Conservation (phyloP, 2,888 invertebrate species). For the Rapana venosa region DNA sequence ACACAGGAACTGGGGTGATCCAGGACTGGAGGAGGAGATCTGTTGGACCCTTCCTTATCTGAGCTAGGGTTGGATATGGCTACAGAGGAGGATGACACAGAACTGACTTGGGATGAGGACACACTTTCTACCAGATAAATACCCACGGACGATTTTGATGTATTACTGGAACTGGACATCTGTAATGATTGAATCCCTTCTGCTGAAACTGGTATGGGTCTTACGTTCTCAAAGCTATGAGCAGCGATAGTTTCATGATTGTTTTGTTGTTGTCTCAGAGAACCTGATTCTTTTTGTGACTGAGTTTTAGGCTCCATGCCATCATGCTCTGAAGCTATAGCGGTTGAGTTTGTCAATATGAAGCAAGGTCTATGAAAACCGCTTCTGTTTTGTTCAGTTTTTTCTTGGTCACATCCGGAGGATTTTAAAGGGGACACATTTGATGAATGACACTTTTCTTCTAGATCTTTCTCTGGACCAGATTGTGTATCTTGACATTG, state of each 20-base stretch:
- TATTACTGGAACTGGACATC: neutral
- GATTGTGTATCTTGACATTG: conserved; percentile 12
- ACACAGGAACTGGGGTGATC: neutral
- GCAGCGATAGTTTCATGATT: neutral
- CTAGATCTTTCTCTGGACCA: neutral
- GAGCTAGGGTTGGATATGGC: neutral
- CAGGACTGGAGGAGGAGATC: neutral
- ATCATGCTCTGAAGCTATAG: too few species aligned
- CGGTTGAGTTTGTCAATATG: too few species aligned
- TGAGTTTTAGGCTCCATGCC: neutral
- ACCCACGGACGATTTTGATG: neutral
- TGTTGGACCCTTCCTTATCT: neutral
- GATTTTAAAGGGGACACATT: neutral
- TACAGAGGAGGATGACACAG: neutral
- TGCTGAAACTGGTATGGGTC: neutral
- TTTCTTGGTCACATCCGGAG: neutral
- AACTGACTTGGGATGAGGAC: neutral
- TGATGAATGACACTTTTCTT: neutral
- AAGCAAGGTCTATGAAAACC: neutral
- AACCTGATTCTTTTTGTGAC: too few species aligned
- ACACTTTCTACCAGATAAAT: neutral
- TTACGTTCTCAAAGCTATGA: neutral
- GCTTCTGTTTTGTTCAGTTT: neutral
- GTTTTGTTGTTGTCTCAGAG: neutral
- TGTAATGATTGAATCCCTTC: neutral